Conservation (phyloP, 2,113 vertebrate species). For the Origma solitaria region DNA sequence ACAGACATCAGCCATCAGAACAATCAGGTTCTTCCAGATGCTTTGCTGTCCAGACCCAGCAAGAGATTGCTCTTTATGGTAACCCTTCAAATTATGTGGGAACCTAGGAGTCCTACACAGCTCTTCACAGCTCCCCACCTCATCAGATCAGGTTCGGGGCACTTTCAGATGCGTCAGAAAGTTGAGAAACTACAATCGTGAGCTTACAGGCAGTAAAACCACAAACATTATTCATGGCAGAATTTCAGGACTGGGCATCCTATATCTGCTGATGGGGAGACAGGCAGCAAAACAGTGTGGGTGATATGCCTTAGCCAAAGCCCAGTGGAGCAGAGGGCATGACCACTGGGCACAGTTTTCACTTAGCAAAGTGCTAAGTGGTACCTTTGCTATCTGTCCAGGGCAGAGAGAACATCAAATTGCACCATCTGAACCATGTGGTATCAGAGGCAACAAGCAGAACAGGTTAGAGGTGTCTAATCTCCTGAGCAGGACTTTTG, state of each 20-base stretch:
- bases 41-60: neutral
- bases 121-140: neutral
- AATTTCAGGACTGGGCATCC: neutral
- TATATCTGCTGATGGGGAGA: neutral
- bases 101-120: neutral
- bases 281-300: neutral
- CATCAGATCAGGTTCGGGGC: neutral
- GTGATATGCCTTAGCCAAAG: neutral
- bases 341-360: neutral
- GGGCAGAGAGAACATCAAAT: neutral
- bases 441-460: neutral
- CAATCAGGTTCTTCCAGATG: neutral
- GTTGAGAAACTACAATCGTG: neutral
- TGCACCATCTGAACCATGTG: neutral
- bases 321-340: neutral
- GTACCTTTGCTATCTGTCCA: neutral
- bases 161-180: neutral
- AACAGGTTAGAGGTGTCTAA: neutral
- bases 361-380: neutral
- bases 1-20: neutral
- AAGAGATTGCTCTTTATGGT: neutral
- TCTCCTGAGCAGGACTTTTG: neutral
- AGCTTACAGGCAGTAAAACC: neutral
- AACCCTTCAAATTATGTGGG: neutral
- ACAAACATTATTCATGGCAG: neutral